Conservation (phyloP, 2,888 invertebrate genomes). For the Andrena trimmerana region DNA sequence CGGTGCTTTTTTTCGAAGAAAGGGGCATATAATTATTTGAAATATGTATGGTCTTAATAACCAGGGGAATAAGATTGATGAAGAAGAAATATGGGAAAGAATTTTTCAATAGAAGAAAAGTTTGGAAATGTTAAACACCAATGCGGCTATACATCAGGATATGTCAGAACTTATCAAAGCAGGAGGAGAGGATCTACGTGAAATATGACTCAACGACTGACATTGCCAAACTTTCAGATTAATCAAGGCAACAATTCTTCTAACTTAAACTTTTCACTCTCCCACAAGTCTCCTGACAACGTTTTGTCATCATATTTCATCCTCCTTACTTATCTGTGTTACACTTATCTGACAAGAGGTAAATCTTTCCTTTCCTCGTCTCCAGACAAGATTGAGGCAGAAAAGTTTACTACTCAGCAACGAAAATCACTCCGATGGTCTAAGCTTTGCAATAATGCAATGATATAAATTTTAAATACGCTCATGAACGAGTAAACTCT, state of each 20-base stretch:
- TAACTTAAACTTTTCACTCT: constrained; percentile 13
- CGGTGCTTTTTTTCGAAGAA: too few relatives aligned
- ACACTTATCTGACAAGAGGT: constrained; percentile 7
- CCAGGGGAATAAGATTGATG: too few relatives aligned
- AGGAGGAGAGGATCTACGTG: neutral
- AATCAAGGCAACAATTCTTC: constrained; percentile 1
- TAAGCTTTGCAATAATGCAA: too few relatives aligned
- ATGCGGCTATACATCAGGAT: constrained; percentile 6
- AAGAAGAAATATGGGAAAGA: neutral
- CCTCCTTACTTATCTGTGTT: neutral
- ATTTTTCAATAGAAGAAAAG: neutral
- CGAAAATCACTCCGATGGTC: too few relatives aligned
- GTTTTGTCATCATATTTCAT: constrained; percentile 9
- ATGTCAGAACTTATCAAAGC: neutral
- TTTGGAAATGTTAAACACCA: neutral
- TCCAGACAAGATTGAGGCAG: constrained; percentile 6
- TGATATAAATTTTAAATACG: too few relatives aligned
- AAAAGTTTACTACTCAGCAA: too few relatives aligned
- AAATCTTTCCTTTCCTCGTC: neutral
- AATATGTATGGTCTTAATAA: too few relatives aligned
- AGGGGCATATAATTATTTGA: too few relatives aligned
- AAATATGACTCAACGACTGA: constrained; percentile 8
- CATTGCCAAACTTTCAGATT: neutral
- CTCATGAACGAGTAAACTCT: too few relatives aligned
- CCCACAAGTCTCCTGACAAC: neutral